Base-by-base conservation (phyloP, 1,140 invertebrate species). In the Drosophila setifemur region DNA sequence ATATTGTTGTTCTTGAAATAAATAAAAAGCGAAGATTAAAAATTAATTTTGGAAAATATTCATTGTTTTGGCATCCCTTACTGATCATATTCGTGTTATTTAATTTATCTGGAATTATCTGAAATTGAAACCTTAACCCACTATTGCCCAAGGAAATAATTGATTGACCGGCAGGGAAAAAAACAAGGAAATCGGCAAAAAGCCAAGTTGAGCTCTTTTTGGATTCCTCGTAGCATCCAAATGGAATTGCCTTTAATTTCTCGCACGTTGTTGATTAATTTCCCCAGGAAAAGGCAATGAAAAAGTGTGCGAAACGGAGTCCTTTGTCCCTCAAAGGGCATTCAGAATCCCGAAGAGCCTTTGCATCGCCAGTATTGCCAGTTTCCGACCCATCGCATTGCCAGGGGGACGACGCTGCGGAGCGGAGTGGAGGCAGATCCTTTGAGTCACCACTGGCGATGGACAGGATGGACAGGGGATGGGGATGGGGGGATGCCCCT, bases 231-330 rank as follows among this genome's bases (percentile, higher is more conserved):
- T 12, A 40, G 52, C 12, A n/a, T 21, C 37, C 37, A 73, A 68
- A 73, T 77, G 64, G 57, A 70, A 53, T 74, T 44, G 19, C 44
- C 68, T 67, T 88, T 85, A 74, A 88, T 76, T 85, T 73, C 69
- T 79, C 60, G 67, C 66, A 77, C 61, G 69, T 71, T 88, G 83
- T 88, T 81, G 69, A 88, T 88, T 88, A 85, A 83, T 87, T 87
- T 83, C 47, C 40, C 35, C 61, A 40, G 50, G 19, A 68, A 68
- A 11, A 70, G 39, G 64, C 61, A 63, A 48, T 54, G 57, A 73
- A 73, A 86, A 87, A 73, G 76, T 73, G 69, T 74, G 74, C 43
- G 43, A 85, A 73, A 55, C 49, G 43, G 57, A 78, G 82, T 83
- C 79, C 75, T 88, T 85, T 77, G 45, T 61, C 57, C 37, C 58